Evolutionary conservation across 2,797 vertebrate genomes (phyloP).

Genomic region (Aphelocoma californica): DNA sequence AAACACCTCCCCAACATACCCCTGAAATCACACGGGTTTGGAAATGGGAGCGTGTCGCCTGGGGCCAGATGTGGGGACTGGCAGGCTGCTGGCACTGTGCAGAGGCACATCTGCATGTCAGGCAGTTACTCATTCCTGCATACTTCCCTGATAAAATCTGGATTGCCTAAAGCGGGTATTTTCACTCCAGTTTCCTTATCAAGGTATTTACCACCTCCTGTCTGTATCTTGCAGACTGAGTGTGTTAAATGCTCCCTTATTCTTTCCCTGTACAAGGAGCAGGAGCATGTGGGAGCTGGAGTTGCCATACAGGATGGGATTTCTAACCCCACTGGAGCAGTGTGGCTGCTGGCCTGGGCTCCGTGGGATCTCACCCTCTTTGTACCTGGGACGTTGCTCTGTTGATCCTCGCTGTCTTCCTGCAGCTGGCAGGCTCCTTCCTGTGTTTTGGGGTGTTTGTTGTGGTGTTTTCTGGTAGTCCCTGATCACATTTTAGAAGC

Average conservation of each 20-base stretch:
- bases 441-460: not conserved
- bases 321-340: not conserved
- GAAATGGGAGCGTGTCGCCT: not conserved
- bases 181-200: constrained; percentile 67
- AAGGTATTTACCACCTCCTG: constrained; percentile 61
- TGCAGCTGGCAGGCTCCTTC: not conserved
- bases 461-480: not conserved
- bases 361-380: not conserved
- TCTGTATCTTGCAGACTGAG: constrained; percentile 34
- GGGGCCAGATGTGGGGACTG: constrained; percentile 38
- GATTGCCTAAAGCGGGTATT: constrained; percentile 64
- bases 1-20: not conserved
- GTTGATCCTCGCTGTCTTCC: not conserved
- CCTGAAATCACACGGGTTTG: not conserved
- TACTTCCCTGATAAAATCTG: constrained; percentile 64
- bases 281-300: not conserved
- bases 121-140: constrained; percentile 62
- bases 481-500: not conserved
- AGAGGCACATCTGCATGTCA: constrained; percentile 52
- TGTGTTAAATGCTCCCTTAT: not conserved
- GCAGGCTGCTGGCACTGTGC: constrained; percentile 44
- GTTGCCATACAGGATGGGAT: not conserved
- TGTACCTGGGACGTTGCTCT: not conserved
- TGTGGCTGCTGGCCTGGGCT: not conserved
- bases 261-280: not conserved